Percentiles rank a stretch among this genome's conserved stretches.
Evolutionary conservation across 37 sponge, comb jelly and placozoan genomes (phyloP).

Genomic region (Geodia barretti): DNA sequence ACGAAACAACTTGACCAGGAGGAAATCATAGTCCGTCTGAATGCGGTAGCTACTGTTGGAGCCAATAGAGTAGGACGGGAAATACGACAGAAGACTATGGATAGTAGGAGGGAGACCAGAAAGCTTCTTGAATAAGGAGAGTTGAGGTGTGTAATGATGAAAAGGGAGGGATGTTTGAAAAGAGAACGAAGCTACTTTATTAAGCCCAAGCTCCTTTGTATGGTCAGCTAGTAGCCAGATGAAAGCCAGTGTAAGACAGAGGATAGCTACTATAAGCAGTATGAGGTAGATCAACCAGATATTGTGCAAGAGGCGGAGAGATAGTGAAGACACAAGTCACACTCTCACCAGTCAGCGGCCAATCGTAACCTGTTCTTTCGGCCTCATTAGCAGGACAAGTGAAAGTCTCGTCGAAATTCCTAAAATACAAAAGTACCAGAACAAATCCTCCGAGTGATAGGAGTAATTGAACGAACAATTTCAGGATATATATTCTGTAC

Average conservation of each 20-base stretch:
- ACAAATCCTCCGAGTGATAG: slow-evolving; percentile 24
- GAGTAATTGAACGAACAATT: slow-evolving; percentile 30
- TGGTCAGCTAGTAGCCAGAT: slow-evolving; percentile 53
- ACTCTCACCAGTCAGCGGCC: slow-evolving; percentile 23
- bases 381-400: slow-evolving; percentile 38
- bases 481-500: slow-evolving; percentile 30
- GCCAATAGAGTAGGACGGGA: too few relatives aligned
- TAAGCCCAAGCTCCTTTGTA: slow-evolving; percentile 41
- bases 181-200: slow-evolving; percentile 39
- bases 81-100: too few relatives aligned
- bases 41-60: slow-evolving; percentile 16
- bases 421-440: slow-evolving; percentile 20
- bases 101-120: too few relatives aligned
- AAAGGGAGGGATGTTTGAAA: slow-evolving; percentile 43
- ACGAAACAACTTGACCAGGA: slow-evolving; percentile 51
- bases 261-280: slow-evolving; percentile 30
- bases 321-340: slow-evolving; percentile 62
- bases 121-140: too few relatives aligned
- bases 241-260: slow-evolving; percentile 41
- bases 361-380: too few relatives aligned
- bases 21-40: slow-evolving; percentile 50
- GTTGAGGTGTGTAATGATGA: slow-evolving; percentile 35
- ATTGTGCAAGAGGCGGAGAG: slow-evolving; percentile 42
- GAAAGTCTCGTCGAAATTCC: slow-evolving; percentile 39
- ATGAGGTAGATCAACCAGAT: slow-evolving; percentile 56